Evolutionary conservation across 1,140 invertebrate genomes (phyloP), one percentile per base, ranked within the genome.

Genomic region (Brachionus calyciflorus): DNA sequence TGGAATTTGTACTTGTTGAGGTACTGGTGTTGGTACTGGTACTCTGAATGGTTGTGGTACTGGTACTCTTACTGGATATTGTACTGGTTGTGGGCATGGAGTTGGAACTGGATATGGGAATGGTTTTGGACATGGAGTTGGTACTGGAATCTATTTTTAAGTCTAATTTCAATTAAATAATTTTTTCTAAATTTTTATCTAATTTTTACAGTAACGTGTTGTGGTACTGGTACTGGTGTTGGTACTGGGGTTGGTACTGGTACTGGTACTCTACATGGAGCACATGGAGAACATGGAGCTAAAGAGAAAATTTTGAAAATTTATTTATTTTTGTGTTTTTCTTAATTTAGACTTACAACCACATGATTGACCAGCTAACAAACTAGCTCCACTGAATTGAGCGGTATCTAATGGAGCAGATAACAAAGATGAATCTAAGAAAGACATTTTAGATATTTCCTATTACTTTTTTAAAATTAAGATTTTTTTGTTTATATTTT

Each of bases 41-140:
- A 60, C 33, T 37, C 12, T 30, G 7, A 37, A 12, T 60, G 55
- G 55, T 17, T 28, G 19, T 37, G 55, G 55, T 14, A 60, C 55
- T 37, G 26, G 55, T 33, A n/a, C n/a, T n/a, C n/a, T n/a, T n/a
- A n/a, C n/a, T n/a, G n/a, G n/a, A n/a, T n/a, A n/a, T n/a, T n/a
- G 37, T 40, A 60, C 30, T 30, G 55, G 55, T n/a, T 37, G 26
- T 2, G 26, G 55, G 17, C 26, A 30, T 37, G 55, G 55, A n/a
- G 28, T 37, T 60, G 55, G 55, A 60, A 60, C 30, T 60, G 26
- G 55, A 33, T 33, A 26, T 33, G 55, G 55, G 30, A 60, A 12
- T 60, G 55, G 55, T 30, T 17, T 60, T 60, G 55, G 55, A 60
- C 26, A 37, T 19, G 55, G 55, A 17, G 30, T 37, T 60, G 55